Evolutionary conservation across 2,888 invertebrate species (phyloP).

Genomic region (Cheilosia grossa): DNA sequence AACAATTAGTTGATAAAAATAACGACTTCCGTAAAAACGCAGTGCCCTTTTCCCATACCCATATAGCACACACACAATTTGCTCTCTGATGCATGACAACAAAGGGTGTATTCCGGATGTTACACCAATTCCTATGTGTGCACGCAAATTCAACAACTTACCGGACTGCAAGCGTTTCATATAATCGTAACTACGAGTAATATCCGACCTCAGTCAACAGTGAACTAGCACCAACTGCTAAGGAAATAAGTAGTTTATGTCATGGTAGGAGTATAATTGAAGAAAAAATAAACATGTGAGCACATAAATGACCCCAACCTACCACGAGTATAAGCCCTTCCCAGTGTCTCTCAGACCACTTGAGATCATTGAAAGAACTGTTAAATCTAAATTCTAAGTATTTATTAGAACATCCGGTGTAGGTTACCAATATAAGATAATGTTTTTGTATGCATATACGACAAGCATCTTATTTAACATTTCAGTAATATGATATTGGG

Average conservation of each 20-base stretch:
- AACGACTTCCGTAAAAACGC: constrained; percentile 31
- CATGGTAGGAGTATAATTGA: constrained; percentile 28
- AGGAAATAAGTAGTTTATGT: constrained; percentile 35
- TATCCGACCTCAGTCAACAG: constrained; percentile 31
- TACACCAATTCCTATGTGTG: constrained; percentile 29
- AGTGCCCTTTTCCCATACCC: background rate
- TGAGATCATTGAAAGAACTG: constrained; percentile 36
- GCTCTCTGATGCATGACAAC: constrained; percentile 43
- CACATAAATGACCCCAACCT: constrained; percentile 19
- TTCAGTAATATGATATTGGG: constrained; percentile 7
- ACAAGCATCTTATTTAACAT: background rate
- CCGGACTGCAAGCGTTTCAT: constrained; percentile 24
- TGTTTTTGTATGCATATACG: constrained; percentile 2
- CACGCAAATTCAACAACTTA: constrained; percentile 42
- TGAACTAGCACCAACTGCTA: constrained; percentile 17
- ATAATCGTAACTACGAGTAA: constrained; percentile 21
- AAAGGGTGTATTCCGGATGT: constrained; percentile 52
- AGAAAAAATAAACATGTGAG: constrained; percentile 10
- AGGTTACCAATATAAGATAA: constrained; percentile 9
- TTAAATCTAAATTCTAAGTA: constrained; percentile 32
- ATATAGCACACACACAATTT: constrained; percentile 34
- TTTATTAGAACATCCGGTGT: constrained; percentile 44
- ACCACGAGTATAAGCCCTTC: constrained; percentile 7
- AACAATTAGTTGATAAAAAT: constrained; percentile 7
- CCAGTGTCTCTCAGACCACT: constrained; percentile 23